phyloP scores from a whole-genome alignment of 1,140 invertebrate genomes.

The Alviniconcha marisindica region DNA sequence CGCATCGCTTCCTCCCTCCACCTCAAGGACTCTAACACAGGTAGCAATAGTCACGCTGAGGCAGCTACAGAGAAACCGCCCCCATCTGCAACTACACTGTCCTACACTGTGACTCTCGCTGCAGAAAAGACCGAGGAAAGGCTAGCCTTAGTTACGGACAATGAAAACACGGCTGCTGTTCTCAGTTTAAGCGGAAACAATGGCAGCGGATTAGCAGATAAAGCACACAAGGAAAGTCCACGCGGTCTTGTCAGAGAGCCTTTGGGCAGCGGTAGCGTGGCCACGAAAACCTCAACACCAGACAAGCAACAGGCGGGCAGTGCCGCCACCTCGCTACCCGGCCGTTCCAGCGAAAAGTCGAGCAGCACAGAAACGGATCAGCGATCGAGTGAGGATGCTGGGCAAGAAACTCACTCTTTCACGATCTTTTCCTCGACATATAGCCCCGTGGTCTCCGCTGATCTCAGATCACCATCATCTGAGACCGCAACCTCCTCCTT shows the following conservation, averaged over 20 bases:
- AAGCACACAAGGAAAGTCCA: too few species aligned
- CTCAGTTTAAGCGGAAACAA: too few species aligned
- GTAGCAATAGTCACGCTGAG: not conserved
- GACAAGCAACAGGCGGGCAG: not conserved
- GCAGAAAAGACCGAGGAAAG: too few species aligned
- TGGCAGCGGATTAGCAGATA: too few species aligned
- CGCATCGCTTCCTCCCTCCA: slow-evolving; percentile 29
- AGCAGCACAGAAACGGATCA: not conserved
- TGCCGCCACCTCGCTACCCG: not conserved
- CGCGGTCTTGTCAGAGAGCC: too few species aligned
- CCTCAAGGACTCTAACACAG: not conserved
- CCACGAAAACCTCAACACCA: not conserved
- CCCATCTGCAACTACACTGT: not conserved
- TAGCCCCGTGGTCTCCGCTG: not conserved
- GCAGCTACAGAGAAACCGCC: not conserved
- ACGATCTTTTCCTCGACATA: not conserved
- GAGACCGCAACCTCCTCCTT: not conserved
- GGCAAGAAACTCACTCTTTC: not conserved
- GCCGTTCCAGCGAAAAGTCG: not conserved
- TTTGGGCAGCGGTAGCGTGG: too few species aligned
- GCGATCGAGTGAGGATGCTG: not conserved
- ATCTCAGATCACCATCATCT: too few species aligned
- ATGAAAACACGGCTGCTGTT: not conserved
- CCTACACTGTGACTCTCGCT: not conserved
- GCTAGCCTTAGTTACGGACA: too few species aligned